phyloP scores from a whole-genome alignment of 2,113 vertebrate species.

The Tetrax tetrax region DNA sequence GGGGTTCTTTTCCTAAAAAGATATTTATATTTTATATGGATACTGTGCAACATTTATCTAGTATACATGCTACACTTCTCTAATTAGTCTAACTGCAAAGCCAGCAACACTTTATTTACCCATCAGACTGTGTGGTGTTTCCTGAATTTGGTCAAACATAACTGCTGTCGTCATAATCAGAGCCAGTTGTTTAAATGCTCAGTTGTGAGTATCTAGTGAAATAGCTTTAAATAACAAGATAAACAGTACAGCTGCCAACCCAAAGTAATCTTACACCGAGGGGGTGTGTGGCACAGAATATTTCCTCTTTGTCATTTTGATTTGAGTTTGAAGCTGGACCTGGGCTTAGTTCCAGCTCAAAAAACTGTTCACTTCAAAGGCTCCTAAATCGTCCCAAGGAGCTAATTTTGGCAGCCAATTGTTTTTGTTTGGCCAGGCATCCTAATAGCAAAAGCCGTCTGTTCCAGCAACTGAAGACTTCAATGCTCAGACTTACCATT shows the following conservation, averaged over 20 bases:
- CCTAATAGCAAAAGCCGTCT: constrained; percentile 76
- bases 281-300: constrained; percentile 71
- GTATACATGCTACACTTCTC: not conserved
- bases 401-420: constrained; percentile 78
- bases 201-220: constrained; percentile 64
- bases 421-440: constrained; percentile 78
- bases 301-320: constrained; percentile 79
- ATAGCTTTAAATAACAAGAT: constrained; percentile 75
- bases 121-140: not conserved
- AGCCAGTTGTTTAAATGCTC: constrained; percentile 63
- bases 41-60: not conserved
- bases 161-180: not conserved
- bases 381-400: constrained; percentile 81
- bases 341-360: constrained; percentile 80
- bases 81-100: not conserved
- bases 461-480: constrained; percentile 62
- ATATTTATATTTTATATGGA: not conserved
- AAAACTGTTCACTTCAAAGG: constrained; percentile 78
- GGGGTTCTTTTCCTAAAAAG: not conserved
- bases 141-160: not conserved
- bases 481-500: constrained; percentile 41
- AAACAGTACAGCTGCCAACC: constrained; percentile 74
- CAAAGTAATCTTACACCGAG: constrained; percentile 69
- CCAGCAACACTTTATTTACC: not conserved
- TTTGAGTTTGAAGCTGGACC: constrained; percentile 76